Percentiles rank a stretch among this genome's conserved stretches.
phyloP scores from a whole-genome alignment of 37 sponge, comb jelly and placozoan species.

The Hormiphora californensis region DNA sequence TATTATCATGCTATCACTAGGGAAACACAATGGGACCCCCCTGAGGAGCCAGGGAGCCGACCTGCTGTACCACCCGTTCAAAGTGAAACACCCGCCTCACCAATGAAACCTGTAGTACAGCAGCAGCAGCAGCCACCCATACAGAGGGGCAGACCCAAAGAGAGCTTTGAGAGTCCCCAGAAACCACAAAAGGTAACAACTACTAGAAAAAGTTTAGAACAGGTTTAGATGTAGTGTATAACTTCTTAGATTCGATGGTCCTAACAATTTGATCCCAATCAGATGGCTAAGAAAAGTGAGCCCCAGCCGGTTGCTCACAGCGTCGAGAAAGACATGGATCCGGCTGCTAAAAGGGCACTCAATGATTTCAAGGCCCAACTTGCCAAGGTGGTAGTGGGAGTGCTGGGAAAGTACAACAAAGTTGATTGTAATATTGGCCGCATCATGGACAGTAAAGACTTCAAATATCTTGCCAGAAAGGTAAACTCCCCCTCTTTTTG shows the following conservation, averaged over 20 bases:
- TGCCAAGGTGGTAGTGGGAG: constrained; percentile 70
- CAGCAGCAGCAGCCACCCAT: background rate
- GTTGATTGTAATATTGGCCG: constrained; percentile 88
- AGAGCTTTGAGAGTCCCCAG: constrained; percentile 23
- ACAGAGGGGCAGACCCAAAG: background rate
- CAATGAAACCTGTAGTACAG: background rate
- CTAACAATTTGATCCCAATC: too few relatives aligned
- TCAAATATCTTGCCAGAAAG: constrained; percentile 93
- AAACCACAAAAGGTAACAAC: background rate
- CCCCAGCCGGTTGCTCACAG: too few relatives aligned
- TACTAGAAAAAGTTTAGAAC: background rate
- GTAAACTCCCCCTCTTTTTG: too few relatives aligned
- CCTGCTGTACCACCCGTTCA: too few relatives aligned
- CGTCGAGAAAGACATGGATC: background rate
- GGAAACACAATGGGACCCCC: constrained; percentile 47
- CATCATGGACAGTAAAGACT: constrained; percentile 80
- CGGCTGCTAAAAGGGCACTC: background rate
- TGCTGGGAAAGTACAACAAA: constrained; percentile 80
- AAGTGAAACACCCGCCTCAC: constrained; percentile 33
- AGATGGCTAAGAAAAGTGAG: background rate
- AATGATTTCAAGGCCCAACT: constrained; percentile 33
- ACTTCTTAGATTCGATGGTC: too few relatives aligned
- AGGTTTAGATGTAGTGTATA: too few relatives aligned
- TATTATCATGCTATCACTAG: constrained; percentile 49
- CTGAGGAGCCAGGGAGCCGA: constrained; percentile 4